Evolutionary conservation across 2,888 invertebrate genomes (phyloP).

Genomic region (Chloroclystis v-ata): DNA sequence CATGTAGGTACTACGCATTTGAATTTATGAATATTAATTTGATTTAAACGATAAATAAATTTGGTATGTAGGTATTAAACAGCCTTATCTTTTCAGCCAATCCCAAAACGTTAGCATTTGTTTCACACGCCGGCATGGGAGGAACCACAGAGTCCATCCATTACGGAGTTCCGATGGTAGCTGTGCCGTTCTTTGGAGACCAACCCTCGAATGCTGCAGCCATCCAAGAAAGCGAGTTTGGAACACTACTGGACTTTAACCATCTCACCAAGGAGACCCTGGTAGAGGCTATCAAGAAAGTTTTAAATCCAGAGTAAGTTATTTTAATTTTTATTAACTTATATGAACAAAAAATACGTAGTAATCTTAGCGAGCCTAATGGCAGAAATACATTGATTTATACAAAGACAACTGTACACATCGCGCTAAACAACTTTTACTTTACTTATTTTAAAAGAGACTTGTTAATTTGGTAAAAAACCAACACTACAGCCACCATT

Average conservation of each 20-base stretch:
- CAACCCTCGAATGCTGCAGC: conserved; percentile 79
- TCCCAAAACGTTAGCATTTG: conserved; percentile 78
- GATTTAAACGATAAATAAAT: background rate
- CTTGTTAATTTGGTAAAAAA: background rate
- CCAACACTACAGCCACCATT: no score
- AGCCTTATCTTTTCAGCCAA: conserved; percentile 65
- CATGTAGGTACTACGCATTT: no score
- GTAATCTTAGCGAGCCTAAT: no score
- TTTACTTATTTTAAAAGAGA: no score
- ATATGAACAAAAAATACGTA: no score
- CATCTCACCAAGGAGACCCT: conserved; percentile 71
- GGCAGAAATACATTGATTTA: background rate
- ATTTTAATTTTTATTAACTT: no score
- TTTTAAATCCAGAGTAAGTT: conserved; percentile 76
- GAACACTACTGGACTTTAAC: conserved; percentile 64
- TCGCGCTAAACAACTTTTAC: no score
- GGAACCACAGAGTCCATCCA: conserved; percentile 79
- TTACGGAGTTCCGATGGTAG: conserved; percentile 78
- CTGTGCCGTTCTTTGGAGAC: conserved; percentile 79
- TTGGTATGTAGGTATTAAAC: no score
- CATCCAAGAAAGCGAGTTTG: conserved; percentile 75
- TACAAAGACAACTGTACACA: background rate
- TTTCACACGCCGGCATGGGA: conserved; percentile 79
- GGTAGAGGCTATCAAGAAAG: conserved; percentile 68
- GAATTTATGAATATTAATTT: no score